phyloP scores from a whole-genome alignment of 2,888 invertebrate species.

The Drosophila ustulata region DNA sequence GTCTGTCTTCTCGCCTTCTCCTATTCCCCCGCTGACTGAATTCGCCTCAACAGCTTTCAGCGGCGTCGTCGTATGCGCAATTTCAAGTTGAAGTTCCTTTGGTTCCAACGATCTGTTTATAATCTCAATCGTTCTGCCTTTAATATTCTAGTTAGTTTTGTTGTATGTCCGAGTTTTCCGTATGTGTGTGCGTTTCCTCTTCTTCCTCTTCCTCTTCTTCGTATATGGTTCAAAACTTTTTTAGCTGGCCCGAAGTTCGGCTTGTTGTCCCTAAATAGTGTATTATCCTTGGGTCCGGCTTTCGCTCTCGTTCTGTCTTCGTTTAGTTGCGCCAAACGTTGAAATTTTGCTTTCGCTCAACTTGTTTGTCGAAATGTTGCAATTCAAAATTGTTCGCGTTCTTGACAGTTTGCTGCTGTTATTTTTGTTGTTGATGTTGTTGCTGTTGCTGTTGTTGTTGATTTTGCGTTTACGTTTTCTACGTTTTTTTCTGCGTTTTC shows the following conservation, averaged over 20 bases:
- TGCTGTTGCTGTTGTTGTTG: slow-evolving; percentile 53
- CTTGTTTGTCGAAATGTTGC: slow-evolving; percentile 73
- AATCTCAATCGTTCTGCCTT: slow-evolving; percentile 7
- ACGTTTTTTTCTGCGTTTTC: slow-evolving; percentile 84
- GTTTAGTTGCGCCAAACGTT: slow-evolving; percentile 80
- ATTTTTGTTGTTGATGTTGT: slow-evolving; percentile 35
- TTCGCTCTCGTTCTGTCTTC: slow-evolving; percentile 36
- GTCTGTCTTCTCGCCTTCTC: slow-evolving; percentile 21
- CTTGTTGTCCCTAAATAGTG: slow-evolving; percentile 21
- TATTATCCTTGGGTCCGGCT: slow-evolving; percentile 40
- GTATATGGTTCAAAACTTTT: slow-evolving; percentile 52
- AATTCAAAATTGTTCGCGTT: slow-evolving; percentile 73
- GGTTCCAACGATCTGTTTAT: slow-evolving; percentile 47
- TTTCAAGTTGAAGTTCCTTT: slow-evolving; percentile 56
- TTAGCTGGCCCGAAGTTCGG: slow-evolving; percentile 32
- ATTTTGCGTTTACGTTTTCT: slow-evolving; percentile 82
- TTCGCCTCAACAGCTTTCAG: slow-evolving; percentile 58
- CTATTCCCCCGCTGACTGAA: slow-evolving; percentile 30
- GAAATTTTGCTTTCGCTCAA: slow-evolving; percentile 81
- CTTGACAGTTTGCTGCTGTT: slow-evolving; percentile 47
- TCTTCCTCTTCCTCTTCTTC: neutral
- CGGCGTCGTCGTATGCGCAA: slow-evolving; percentile 63
- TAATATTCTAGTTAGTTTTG: slow-evolving; percentile 15
- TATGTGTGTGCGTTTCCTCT: slow-evolving; percentile 28
- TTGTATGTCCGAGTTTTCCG: slow-evolving; percentile 53